A percentile compares a stretch with the other conserved stretches of the same genome.
Evolutionary conservation across 2,113 vertebrate species (phyloP).

Genomic region (Irena cyanogastra): DNA sequence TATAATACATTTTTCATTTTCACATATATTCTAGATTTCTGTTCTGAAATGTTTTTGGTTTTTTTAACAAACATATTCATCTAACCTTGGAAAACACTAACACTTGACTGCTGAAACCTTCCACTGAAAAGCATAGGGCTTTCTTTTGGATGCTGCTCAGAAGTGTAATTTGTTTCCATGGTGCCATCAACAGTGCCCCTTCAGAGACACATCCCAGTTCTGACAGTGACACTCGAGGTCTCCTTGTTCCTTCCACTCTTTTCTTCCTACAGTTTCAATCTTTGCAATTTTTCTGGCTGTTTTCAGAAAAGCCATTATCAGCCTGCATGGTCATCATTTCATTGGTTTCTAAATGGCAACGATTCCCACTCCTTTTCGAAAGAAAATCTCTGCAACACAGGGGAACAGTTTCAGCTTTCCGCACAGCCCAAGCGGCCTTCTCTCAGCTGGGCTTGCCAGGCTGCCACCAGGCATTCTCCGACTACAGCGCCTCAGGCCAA

Average conservation of each 20-base stretch:
- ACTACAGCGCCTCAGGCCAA: background rate
- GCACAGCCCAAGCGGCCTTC: background rate
- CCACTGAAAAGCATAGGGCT: background rate
- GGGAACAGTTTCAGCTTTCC: background rate
- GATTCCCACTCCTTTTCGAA: background rate
- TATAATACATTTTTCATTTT: background rate
- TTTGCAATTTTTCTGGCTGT: background rate
- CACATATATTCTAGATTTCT: background rate
- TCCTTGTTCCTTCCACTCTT: background rate
- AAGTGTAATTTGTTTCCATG: background rate
- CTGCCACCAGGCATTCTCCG: background rate
- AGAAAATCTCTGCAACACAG: background rate
- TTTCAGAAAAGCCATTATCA: background rate
- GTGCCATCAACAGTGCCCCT: background rate
- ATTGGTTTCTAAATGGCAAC: background rate
- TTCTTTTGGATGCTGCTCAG: background rate
- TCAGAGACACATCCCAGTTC: background rate
- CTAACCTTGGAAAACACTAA: background rate
- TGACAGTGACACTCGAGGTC: background rate
- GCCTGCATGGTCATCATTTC: background rate
- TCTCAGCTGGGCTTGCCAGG: background rate
- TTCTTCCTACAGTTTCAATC: background rate
- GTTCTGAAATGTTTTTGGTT: background rate
- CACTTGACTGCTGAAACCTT: background rate
- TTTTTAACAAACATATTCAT: background rate